Conservation (phyloP, 2,797 vertebrate species). For the Sorex maritimensis region DNA sequence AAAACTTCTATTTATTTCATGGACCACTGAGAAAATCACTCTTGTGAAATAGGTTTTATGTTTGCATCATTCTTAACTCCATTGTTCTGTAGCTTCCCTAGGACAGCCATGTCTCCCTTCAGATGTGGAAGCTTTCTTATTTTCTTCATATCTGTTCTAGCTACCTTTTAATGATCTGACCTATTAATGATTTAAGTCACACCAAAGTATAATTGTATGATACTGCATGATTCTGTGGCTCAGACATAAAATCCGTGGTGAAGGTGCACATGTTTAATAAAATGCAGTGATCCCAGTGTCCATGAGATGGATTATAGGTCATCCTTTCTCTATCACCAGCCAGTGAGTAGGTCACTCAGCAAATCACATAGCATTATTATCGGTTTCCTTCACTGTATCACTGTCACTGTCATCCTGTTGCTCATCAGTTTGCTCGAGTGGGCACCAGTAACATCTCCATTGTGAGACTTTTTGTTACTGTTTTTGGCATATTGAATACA, state of each 20-base stretch:
- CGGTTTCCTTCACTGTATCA: neutral
- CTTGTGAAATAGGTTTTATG: neutral
- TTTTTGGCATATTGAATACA: no score
- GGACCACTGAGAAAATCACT: conserved; percentile 30
- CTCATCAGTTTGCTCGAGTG: no score
- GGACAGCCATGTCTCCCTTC: neutral
- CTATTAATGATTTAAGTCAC: conserved; percentile 15
- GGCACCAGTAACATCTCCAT: no score
- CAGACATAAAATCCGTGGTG: conserved; percentile 1
- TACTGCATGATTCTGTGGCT: neutral
- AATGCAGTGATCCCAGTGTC: neutral
- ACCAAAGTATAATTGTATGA: neutral
- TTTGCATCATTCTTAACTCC: neutral
- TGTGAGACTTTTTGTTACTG: no score
- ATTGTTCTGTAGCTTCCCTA: neutral
- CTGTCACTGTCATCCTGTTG: no score
- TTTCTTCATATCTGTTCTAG: neutral
- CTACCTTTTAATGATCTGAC: conserved; percentile 2
- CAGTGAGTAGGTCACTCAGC: neutral
- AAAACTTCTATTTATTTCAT: conserved; percentile 34
- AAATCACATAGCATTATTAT: neutral
- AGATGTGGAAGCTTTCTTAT: neutral
- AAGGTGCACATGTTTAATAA: neutral
- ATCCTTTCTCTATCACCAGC: neutral
- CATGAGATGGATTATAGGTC: neutral